Percentiles rank a stretch among this genome's conserved stretches.
Conservation (phyloP, 2,797 vertebrate genomes). For the Gallinago nigripennis region DNA sequence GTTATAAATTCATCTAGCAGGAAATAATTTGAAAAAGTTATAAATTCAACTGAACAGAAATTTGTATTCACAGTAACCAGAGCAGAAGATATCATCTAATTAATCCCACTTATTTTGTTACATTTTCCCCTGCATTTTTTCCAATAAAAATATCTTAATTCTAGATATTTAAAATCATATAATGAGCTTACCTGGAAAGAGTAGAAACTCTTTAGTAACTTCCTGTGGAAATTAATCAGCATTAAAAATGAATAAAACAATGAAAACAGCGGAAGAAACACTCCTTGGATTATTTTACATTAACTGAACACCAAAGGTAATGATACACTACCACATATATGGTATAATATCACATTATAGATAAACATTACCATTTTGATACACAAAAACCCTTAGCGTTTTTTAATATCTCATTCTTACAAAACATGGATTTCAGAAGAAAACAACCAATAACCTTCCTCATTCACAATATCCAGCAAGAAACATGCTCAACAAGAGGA, state of each 20-base stretch:
- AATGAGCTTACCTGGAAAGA: constrained; percentile 15
- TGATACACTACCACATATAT: not conserved
- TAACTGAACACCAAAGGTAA: not conserved
- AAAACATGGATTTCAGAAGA: not conserved
- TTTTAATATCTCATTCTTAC: not conserved
- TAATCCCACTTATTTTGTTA: not conserved
- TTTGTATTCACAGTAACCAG: not conserved
- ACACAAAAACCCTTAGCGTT: fast-evolving
- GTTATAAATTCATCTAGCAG: not conserved
- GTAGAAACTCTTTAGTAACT: not conserved
- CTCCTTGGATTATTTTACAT: not conserved
- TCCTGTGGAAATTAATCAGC: not conserved
- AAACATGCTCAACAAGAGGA: not conserved
- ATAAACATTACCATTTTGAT: not conserved
- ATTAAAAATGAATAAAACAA: not conserved
- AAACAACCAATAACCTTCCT: not conserved
- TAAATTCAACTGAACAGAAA: not conserved
- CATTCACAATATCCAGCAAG: not conserved
- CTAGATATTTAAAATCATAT: not conserved
- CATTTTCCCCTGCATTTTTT: not conserved
- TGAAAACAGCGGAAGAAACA: not conserved
- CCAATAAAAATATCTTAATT: not conserved
- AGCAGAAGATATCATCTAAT: not conserved
- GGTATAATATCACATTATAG: not conserved
- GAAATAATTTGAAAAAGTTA: not conserved